Evolutionary conservation across 2,797 vertebrate species (phyloP).

Genomic region (Amazona finschi): DNA sequence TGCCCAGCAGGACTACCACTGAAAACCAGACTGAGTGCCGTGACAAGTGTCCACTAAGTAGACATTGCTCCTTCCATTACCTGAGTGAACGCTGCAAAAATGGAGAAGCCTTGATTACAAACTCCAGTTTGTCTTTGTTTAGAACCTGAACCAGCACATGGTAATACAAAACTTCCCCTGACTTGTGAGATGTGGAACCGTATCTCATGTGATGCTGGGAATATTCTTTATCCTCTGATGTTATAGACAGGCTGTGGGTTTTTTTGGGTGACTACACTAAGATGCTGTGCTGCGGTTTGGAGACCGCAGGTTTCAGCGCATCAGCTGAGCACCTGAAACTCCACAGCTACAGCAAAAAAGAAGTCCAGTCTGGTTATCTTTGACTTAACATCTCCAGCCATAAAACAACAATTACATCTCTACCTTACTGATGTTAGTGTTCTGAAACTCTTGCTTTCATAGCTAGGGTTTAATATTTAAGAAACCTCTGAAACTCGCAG

Average conservation of each 20-base stretch:
- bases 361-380: background rate
- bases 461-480: background rate
- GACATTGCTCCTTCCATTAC: background rate
- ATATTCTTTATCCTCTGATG: background rate
- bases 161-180: background rate
- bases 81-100: background rate
- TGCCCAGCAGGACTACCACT: background rate
- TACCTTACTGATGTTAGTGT: background rate
- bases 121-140: background rate
- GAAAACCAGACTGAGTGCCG: background rate
- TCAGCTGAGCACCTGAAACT: background rate
- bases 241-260: background rate
- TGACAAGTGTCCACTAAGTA: background rate
- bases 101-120: background rate
- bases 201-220: background rate
- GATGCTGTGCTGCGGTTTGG: background rate
- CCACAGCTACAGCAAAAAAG: background rate
- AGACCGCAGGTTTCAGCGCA: background rate
- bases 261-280: background rate
- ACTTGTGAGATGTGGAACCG: background rate
- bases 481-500: background rate
- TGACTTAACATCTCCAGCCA: background rate
- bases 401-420: background rate
- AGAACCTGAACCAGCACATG: background rate
- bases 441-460: background rate